Conservation (phyloP, 2,888 invertebrate species). For the Troglohyphantes excavatus region DNA sequence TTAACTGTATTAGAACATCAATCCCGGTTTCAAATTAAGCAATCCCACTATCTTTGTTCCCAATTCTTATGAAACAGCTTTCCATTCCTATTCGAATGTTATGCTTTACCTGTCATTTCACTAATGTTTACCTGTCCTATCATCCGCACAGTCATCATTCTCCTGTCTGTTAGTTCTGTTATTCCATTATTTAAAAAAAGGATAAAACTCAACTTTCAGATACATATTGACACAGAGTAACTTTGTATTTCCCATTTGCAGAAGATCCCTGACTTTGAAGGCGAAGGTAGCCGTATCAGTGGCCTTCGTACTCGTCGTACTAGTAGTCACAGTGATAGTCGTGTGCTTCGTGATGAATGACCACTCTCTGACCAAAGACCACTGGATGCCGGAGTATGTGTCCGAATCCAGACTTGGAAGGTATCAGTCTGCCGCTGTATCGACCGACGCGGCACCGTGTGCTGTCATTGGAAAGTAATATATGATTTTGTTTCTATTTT, state of each 20-base stretch:
- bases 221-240: too few relatives aligned
- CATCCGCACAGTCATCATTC: too few relatives aligned
- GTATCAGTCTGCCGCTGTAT: slow-evolving; percentile 85
- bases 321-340: slow-evolving; percentile 33
- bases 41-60: too few relatives aligned
- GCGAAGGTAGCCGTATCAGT: slow-evolving; percentile 31
- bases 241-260: slow-evolving; percentile 4
- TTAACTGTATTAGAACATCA: too few relatives aligned
- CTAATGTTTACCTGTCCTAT: too few relatives aligned
- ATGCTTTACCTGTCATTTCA: too few relatives aligned
- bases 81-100: too few relatives aligned
- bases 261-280: slow-evolving; percentile 41
- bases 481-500: background rate
- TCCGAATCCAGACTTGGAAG: slow-evolving; percentile 37
- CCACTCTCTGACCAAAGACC: background rate
- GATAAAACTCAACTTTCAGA: too few relatives aligned
- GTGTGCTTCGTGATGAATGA: slow-evolving; percentile 44
- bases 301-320: slow-evolving; percentile 16
- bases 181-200: too few relatives aligned
- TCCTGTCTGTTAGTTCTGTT: too few relatives aligned
- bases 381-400: slow-evolving; percentile 46
- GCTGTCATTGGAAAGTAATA: slow-evolving; percentile 89
- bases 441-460: slow-evolving; percentile 89
- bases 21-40: too few relatives aligned
- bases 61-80: too few relatives aligned